A percentile compares a stretch with the other conserved stretches of the same genome.
Conservation (phyloP, 2,888 invertebrate species). For the Leuctra nigra region DNA sequence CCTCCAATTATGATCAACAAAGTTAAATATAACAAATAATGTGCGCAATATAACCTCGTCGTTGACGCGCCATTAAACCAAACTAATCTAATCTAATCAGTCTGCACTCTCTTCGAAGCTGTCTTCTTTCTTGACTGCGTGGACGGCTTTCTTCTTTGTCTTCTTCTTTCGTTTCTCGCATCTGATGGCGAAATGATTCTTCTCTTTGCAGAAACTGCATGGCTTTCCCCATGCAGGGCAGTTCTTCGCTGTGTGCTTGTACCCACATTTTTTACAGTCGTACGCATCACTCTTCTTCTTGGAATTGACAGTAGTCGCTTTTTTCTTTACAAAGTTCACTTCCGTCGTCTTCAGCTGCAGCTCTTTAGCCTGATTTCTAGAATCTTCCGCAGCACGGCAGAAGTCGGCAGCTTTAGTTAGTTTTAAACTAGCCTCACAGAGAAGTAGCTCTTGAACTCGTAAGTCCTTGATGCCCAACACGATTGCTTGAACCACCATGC, state of each 20-base stretch:
- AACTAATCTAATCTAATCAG: too few species aligned
- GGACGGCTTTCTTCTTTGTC: too few species aligned
- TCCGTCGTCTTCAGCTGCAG: too few species aligned
- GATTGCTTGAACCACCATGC: neutral
- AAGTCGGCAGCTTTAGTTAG: neutral
- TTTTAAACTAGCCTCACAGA: neutral
- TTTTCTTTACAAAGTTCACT: too few species aligned
- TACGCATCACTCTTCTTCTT: neutral
- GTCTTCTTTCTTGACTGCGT: too few species aligned
- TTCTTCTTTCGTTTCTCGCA: neutral
- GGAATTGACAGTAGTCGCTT: too few species aligned
- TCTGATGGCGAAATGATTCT: neutral
- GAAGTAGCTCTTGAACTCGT: neutral
- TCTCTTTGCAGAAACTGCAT: neutral
- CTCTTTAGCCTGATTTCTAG: neutral
- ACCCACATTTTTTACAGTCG: slow-evolving; percentile 1
- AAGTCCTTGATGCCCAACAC: neutral
- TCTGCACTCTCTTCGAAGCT: too few species aligned
- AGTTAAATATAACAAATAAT: too few species aligned
- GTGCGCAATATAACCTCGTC: too few species aligned
- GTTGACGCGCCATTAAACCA: too few species aligned
- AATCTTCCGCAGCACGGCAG: neutral
- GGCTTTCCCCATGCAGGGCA: neutral
- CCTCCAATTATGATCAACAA: too few species aligned
- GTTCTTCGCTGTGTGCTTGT: neutral